phyloP scores from a whole-genome alignment of 2,888 invertebrate species.

The Pseudeuparius sepicola region DNA sequence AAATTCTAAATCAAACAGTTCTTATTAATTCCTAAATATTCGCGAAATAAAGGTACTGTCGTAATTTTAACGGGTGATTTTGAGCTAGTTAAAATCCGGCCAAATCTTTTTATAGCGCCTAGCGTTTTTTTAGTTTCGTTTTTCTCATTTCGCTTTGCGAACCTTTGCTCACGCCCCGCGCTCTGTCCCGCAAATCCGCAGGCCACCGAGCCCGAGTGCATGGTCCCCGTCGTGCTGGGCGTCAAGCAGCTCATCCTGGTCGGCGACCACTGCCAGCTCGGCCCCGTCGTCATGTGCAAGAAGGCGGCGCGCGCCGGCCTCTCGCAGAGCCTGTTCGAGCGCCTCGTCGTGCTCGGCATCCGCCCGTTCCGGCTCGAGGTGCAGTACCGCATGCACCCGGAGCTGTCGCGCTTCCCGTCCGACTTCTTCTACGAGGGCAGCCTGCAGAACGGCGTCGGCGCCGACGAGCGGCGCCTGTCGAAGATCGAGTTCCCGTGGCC shows the following conservation, averaged over 20 bases:
- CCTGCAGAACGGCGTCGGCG: constrained; percentile 96
- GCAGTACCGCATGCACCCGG: constrained; percentile 99
- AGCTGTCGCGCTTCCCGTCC: constrained; percentile 93
- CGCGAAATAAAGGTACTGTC: too few species aligned
- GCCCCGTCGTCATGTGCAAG: constrained; percentile 99
- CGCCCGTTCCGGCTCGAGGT: constrained; percentile 94
- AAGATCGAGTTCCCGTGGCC: constrained; percentile 99
- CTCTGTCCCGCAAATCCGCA: too few species aligned
- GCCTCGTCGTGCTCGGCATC: constrained; percentile 93
- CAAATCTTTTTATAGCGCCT: too few species aligned
- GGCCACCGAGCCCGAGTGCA: constrained; percentile 95
- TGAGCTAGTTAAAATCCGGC: too few species aligned
- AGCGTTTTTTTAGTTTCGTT: too few species aligned
- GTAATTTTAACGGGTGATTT: too few species aligned
- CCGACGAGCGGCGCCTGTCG: constrained; percentile 81
- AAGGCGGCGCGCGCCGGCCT: constrained; percentile 96
- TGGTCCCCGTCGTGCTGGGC: constrained; percentile 97
- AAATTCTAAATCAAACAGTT: too few species aligned
- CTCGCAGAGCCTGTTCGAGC: constrained; percentile 93
- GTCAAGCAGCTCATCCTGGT: constrained; percentile 95
- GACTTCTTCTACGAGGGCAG: constrained; percentile 78
- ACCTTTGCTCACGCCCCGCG: too few species aligned
- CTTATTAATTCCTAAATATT: too few species aligned
- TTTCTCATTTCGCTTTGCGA: too few species aligned
- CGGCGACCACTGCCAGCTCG: constrained; percentile 98